A percentile compares a stretch with the other conserved stretches of the same genome.
Conservation (phyloP, 1,140 invertebrate genomes). For the Drosophila bocki region DNA sequence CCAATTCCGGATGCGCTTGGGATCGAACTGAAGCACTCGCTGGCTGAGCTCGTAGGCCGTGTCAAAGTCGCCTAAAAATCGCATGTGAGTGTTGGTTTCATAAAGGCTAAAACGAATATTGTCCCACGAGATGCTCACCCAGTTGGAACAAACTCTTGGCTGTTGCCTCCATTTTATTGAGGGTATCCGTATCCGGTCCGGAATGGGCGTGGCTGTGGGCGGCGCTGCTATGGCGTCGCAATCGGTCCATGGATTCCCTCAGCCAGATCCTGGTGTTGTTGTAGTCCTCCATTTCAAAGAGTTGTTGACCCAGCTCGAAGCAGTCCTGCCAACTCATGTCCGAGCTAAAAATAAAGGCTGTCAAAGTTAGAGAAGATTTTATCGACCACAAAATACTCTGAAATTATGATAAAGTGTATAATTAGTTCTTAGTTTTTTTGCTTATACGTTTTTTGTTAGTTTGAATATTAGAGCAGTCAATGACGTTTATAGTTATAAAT, state of each 20-base stretch:
- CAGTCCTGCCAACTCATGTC: constrained; percentile 94
- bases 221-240: constrained; percentile 73
- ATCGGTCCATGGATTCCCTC: constrained; percentile 92
- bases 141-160: constrained; percentile 77
- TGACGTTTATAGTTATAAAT: constrained; percentile 3
- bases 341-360: constrained; percentile 81
- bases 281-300: constrained; percentile 96
- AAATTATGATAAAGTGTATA: background rate
- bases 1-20: constrained; percentile 91
- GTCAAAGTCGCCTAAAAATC: constrained; percentile 90
- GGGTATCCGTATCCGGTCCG: constrained; percentile 88
- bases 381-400: constrained; percentile 11
- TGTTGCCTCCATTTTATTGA: constrained; percentile 75
- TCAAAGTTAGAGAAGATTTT: constrained; percentile 25
- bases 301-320: constrained; percentile 96
- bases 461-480: background rate
- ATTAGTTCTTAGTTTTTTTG: no score
- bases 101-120: constrained; percentile 87
- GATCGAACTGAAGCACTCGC: constrained; percentile 93
- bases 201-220: constrained; percentile 85
- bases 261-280: constrained; percentile 98
- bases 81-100: constrained; percentile 4
- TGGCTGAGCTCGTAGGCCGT: constrained; percentile 95
- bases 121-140: constrained; percentile 90
- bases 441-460: no score